phyloP scores from a whole-genome alignment of 2,113 vertebrate species.

The Mastomys natalensis region DNA sequence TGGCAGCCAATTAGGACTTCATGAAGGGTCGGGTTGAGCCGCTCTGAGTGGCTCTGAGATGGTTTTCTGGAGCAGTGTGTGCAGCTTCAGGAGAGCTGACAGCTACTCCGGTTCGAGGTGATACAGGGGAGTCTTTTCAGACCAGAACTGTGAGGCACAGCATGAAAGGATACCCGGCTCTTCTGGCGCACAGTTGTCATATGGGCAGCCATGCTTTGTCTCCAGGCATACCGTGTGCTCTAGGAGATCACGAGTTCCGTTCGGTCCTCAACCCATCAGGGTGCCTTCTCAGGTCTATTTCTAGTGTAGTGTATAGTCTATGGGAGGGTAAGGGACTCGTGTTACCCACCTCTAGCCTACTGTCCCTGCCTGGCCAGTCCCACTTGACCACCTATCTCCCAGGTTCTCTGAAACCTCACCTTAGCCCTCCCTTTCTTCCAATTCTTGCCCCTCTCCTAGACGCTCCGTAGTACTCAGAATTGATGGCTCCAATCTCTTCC shows the following conservation, averaged over 20 bases:
- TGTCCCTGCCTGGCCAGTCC: background rate
- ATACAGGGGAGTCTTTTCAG: background rate
- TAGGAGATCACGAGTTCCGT: background rate
- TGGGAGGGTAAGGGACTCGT: background rate
- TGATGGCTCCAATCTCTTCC: background rate
- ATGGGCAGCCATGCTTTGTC: no score
- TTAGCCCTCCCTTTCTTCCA: no score
- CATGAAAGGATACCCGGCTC: background rate
- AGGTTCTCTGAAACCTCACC: background rate
- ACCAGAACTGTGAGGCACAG: background rate
- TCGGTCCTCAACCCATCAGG: background rate
- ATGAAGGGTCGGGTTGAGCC: fast-evolving
- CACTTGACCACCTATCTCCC: fast-evolving
- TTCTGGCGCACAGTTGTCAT: background rate
- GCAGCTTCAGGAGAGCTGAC: background rate
- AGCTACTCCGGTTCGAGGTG: background rate
- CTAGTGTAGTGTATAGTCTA: background rate
- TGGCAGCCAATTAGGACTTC: fast-evolving
- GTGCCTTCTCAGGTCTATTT: background rate
- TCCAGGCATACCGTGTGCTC: background rate
- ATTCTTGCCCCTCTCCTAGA: background rate
- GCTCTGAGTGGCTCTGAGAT: background rate
- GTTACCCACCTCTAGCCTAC: background rate
- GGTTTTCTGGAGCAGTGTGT: background rate
- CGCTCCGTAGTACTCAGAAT: no score